phyloP scores from a whole-genome alignment of 2,888 invertebrate species.

The Mellilla xanthometata region DNA sequence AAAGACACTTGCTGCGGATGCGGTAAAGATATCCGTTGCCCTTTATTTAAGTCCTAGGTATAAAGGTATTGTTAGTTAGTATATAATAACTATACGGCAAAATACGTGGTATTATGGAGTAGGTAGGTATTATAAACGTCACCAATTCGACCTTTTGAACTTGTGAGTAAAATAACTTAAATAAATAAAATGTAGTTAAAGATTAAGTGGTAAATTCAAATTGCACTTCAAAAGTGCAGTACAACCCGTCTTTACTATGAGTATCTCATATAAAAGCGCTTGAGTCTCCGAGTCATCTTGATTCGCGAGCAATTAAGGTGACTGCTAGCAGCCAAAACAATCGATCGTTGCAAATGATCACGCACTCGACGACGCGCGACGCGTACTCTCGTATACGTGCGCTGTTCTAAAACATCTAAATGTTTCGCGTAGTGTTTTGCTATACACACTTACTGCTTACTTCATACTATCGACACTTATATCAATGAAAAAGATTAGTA shows the following conservation, averaged over 20 bases:
- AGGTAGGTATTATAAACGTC: too few relatives aligned
- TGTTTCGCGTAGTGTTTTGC: slow-evolving; percentile 35
- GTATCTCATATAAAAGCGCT: slow-evolving; percentile 50
- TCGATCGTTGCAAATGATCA: slow-evolving; percentile 75
- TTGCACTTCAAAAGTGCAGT: slow-evolving; percentile 1
- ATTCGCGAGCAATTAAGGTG: slow-evolving; percentile 79
- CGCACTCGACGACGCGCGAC: slow-evolving; percentile 32
- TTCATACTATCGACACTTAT: too few relatives aligned
- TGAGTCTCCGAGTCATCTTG: slow-evolving; percentile 68
- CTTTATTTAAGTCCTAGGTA: neutral
- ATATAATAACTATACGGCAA: too few relatives aligned
- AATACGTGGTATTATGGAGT: too few relatives aligned
- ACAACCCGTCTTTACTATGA: slow-evolving; percentile 24
- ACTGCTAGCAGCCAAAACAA: slow-evolving; percentile 79
- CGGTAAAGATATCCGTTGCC: slow-evolving; percentile 45
- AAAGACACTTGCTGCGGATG: slow-evolving; percentile 60
- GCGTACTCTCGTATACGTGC: slow-evolving; percentile 18
- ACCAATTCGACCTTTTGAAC: too few relatives aligned
- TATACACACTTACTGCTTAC: too few relatives aligned
- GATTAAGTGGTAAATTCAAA: too few relatives aligned
- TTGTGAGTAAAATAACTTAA: too few relatives aligned
- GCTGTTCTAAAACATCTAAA: slow-evolving; percentile 16
- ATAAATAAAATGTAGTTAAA: too few relatives aligned
- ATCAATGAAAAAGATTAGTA: too few relatives aligned
- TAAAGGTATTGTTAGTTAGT: too few relatives aligned